Base-by-base conservation (phyloP, 1,140 invertebrate species). In the Lucilia cuprina region DNA sequence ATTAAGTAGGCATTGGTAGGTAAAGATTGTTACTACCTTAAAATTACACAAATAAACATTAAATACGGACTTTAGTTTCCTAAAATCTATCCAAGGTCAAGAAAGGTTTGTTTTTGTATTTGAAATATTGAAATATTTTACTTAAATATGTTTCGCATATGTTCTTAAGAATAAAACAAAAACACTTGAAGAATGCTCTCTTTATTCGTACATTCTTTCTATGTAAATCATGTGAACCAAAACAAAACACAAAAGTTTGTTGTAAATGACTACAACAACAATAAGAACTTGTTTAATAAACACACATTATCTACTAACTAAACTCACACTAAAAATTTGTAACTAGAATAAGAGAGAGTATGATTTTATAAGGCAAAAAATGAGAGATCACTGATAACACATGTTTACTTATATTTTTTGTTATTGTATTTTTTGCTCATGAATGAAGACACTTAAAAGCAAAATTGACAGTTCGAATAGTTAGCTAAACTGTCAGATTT, bases 401-500 rank as follows among this genome's bases (percentile, higher is more conserved):
- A 70, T 70, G 65, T 70, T 55, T 70, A 21, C 21, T 19, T 70
- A 7, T 60, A 60, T 60, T 60, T 30, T 21, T 70, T 70, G 50
- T 55, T 55, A 55, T 55, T 55, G 50, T 55, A 14, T 41, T 41
- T 41, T 41, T 70, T 70, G 65, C 65, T 60, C 55, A n/a, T 60
- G 19, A 70, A 19, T 70, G 17, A 19, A 70, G 9, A 70, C 19
- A 21, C 65, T 70, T 25, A 21, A 30, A 70, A 21, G 14, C n/a
- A 70, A 19, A 65, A 70, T 12, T 70, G 65, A 70, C 65, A 70
- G 65, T 70, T 70, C 65, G n/a, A 60, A 60, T 14, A 12, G 14
- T n/a, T 41, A 41, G 41, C n/a, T 60, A 49, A 78, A 80, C 77
- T 80, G 77, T 70, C 82, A 83, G 82, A 82, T 83, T 83, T 82